A percentile compares a stretch with the other conserved stretches of the same genome.
These are phyloP conservation scores for Melanotaenia pygmaea DNA, from an alignment of 2,797 vertebrate species.

Conservation along the genomic window DNA sequence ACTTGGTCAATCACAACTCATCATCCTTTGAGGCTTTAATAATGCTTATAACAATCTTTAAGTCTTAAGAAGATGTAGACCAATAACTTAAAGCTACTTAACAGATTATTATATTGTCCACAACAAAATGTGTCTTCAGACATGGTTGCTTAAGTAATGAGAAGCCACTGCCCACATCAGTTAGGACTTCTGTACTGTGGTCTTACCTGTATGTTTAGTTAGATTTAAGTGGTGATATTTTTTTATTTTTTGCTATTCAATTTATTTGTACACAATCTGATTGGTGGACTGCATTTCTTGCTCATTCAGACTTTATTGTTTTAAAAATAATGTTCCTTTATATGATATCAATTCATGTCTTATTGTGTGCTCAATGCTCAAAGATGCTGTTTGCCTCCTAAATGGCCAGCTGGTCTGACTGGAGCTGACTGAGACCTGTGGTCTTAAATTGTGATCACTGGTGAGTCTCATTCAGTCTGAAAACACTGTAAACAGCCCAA, in stretches of 20 bases:
- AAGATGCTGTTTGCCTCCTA: slow-evolving; percentile 11
- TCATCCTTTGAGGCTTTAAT: background rate
- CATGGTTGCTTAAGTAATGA: background rate
- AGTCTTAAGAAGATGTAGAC: background rate
- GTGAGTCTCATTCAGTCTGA: slow-evolving; percentile 38
- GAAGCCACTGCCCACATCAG: background rate
- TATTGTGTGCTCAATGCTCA: slow-evolving; percentile 8
- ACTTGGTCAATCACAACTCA: background rate
- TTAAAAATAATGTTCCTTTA: background rate
- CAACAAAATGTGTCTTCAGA: background rate
- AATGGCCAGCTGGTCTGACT: background rate
- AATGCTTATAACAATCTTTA: background rate
- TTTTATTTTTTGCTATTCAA: background rate
- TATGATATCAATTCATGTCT: background rate
- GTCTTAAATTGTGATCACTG: slow-evolving; percentile 9
- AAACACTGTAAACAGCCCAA: slow-evolving; percentile 4
- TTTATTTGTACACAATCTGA: background rate
- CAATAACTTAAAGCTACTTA: background rate
- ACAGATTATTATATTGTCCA: background rate
- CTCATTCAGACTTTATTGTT: background rate
- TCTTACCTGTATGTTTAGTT: background rate
- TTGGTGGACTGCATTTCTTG: background rate
- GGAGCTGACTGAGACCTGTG: slow-evolving; percentile 11
- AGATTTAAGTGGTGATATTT: background rate
- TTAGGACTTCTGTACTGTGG: background rate